Conservation (phyloP, 1,140 invertebrate species). For the Trichoplusia ni region DNA sequence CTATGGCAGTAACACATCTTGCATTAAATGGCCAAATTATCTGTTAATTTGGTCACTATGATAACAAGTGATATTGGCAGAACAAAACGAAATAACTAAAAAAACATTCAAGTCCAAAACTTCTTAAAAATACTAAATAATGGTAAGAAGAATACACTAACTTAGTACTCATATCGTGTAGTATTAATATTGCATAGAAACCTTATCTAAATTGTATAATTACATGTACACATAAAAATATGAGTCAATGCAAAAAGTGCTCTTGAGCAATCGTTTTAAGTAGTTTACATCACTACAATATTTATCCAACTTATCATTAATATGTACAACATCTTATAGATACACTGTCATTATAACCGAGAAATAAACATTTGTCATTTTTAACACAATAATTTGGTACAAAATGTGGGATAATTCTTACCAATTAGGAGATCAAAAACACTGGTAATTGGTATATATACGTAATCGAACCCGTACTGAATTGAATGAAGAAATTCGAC, state of each 20-base stretch:
- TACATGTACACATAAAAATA: neutral
- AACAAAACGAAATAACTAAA: too few species aligned
- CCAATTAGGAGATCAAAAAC: slow-evolving; percentile 8
- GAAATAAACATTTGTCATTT: neutral
- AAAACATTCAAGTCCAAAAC: neutral
- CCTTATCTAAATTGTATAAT: neutral
- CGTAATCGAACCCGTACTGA: neutral
- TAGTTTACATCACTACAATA: neutral
- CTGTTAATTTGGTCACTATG: too few species aligned
- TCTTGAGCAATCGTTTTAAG: neutral
- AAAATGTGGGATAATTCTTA: neutral
- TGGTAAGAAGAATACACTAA: slow-evolving; percentile 6
- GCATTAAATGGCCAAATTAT: too few species aligned
- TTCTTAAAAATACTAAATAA: slow-evolving; percentile 12
- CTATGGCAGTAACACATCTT: too few species aligned
- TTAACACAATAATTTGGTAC: slow-evolving; percentile 12
- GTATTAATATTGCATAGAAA: slow-evolving; percentile 8
- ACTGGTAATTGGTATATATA: neutral
- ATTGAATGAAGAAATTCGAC: neutral
- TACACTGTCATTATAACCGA: neutral
- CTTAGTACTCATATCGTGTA: neutral
- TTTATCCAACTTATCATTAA: neutral
- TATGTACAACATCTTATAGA: slow-evolving; percentile 6
- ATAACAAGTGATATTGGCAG: neutral
- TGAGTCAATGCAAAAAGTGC: slow-evolving; percentile 5